Conservation (phyloP, 2,113 vertebrate species). For the Cranoglanis bouderius region DNA sequence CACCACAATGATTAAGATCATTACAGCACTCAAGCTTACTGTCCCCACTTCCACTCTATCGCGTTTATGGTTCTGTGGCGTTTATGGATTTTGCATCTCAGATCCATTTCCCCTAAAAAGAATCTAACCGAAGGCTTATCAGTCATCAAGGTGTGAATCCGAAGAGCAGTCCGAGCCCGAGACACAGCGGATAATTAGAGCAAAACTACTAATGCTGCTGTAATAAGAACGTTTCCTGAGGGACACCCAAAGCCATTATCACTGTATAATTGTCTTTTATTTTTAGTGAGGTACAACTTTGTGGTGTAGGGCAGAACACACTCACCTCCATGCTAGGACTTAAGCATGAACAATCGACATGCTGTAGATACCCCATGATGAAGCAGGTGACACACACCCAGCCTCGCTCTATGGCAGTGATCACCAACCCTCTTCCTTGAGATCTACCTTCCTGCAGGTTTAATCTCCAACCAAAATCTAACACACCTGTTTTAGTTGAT, state of each 20-base stretch:
- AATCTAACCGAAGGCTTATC: background rate
- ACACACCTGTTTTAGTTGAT: no score
- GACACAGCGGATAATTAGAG: constrained; percentile 44
- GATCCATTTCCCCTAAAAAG: constrained; percentile 9
- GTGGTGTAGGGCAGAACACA: constrained; percentile 55
- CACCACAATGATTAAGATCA: background rate
- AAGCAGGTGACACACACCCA: background rate
- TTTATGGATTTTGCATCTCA: background rate
- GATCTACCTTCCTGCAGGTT: no score
- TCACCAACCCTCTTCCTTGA: no score
- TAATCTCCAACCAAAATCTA: no score
- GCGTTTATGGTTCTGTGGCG: background rate
- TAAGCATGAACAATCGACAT: background rate
- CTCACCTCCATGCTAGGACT: background rate
- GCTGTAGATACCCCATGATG: background rate
- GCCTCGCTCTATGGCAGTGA: background rate
- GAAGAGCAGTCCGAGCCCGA: constrained; percentile 12
- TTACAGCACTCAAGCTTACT: background rate
- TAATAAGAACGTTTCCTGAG: constrained; percentile 71
- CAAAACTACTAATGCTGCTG: constrained; percentile 56
- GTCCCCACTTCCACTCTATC: background rate
- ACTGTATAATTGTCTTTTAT: constrained; percentile 78
- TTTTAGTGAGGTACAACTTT: constrained; percentile 73
- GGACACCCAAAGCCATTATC: constrained; percentile 71
- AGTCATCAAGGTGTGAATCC: background rate